These are phyloP conservation scores for Cardiocondyla obscurior DNA, from an alignment of 1,140 invertebrate genomes.

Conservation along the genomic window DNA sequence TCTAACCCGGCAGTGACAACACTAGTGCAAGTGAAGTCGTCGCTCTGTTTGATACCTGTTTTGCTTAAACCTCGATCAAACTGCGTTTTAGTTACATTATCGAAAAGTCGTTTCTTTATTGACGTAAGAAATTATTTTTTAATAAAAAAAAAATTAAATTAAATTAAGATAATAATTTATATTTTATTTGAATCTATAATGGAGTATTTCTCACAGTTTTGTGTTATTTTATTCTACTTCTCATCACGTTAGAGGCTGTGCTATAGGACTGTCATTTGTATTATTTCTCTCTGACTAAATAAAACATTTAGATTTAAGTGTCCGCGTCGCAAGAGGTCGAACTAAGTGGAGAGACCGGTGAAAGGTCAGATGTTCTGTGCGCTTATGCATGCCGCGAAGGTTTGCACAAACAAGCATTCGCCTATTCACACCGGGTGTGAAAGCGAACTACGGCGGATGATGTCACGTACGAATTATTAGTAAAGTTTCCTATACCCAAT, in stretches of 20 bases:
- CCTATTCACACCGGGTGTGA: conserved; percentile 40
- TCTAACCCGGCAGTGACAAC: conserved; percentile 25
- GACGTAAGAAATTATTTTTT: not conserved
- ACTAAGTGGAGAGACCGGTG: conserved; percentile 43
- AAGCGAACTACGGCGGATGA: conserved; percentile 19
- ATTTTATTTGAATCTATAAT: not conserved
- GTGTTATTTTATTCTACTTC: not conserved
- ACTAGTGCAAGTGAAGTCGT: not conserved
- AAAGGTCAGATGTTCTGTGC: conserved; percentile 50
- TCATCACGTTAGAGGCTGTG: not conserved
- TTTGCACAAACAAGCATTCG: not conserved
- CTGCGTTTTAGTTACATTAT: not conserved
- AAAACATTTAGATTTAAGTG: conserved; percentile 13
- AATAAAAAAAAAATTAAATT: conserved; percentile 1
- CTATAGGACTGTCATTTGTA: conserved; percentile 24
- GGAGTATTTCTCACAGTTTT: not conserved
- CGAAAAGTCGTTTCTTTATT: not conserved
- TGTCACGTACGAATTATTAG: conserved; percentile 58
- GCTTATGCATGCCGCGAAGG: conserved; percentile 27
- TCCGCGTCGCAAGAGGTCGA: conserved; percentile 7
- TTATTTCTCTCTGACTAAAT: conserved; percentile 6
- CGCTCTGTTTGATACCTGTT: not conserved
- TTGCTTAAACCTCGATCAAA: not conserved
- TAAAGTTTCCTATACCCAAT: conserved; percentile 48
- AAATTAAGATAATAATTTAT: not conserved